phyloP scores from a whole-genome alignment of 2,113 vertebrate genomes.

The Gambusia holbrooki region DNA sequence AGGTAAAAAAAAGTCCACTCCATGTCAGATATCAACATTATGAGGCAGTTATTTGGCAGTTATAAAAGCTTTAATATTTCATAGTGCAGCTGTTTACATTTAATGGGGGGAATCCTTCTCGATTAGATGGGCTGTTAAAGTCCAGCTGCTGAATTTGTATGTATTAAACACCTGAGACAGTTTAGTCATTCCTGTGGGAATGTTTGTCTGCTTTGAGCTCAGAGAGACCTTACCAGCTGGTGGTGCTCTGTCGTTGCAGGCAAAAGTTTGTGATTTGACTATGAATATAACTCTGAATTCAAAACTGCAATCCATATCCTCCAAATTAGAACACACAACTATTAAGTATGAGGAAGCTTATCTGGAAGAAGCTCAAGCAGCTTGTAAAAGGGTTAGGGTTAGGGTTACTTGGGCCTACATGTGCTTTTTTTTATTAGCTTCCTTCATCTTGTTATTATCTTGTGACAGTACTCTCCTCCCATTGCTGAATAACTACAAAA shows the following conservation, averaged over 20 bases:
- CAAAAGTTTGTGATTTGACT: background rate
- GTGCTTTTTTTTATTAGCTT: too few species aligned
- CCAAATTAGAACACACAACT: background rate
- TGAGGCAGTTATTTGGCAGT: background rate
- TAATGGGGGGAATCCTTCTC: slow-evolving; percentile 49
- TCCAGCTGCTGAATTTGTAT: slow-evolving; percentile 64
- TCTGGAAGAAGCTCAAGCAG: too few species aligned
- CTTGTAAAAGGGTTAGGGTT: too few species aligned
- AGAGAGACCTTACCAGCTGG: slow-evolving; percentile 67
- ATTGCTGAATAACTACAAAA: too few species aligned
- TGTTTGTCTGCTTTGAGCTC: slow-evolving; percentile 44
- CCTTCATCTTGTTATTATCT: too few species aligned
- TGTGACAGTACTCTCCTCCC: too few species aligned
- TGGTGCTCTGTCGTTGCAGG: slow-evolving; percentile 49
- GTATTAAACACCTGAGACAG: slow-evolving; percentile 63
- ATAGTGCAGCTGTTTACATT: slow-evolving; percentile 48
- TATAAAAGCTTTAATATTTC: slow-evolving; percentile 9
- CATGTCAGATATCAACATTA: background rate
- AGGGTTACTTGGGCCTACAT: too few species aligned
- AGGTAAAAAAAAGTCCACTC: background rate
- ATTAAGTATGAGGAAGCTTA: background rate
- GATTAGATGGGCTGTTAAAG: slow-evolving; percentile 43
- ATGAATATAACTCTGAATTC: background rate
- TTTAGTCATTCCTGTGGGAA: slow-evolving; percentile 64
- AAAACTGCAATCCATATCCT: too few species aligned